Percentiles rank a stretch among this genome's conserved stretches.
phyloP scores from a whole-genome alignment of 1,140 invertebrate species.

The Mizuhopecten yessoensis region DNA sequence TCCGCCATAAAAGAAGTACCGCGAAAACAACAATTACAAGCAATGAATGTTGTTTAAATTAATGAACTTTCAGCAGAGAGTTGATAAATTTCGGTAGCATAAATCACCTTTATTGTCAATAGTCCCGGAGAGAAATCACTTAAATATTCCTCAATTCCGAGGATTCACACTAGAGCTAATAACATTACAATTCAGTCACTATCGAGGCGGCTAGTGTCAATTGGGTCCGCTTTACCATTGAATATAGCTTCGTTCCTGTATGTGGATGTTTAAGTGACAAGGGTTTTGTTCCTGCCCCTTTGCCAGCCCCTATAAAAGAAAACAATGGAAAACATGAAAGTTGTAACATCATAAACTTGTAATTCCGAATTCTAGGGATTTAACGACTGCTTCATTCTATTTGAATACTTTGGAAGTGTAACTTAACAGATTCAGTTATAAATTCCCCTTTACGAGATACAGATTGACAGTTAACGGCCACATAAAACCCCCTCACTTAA shows the following conservation, averaged over 20 bases:
- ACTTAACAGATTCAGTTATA: slow-evolving; percentile 20
- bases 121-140: slow-evolving; percentile 36
- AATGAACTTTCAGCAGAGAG: slow-evolving; percentile 32
- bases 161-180: slow-evolving; percentile 11
- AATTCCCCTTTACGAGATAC: background rate
- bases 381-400: background rate
- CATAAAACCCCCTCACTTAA: background rate
- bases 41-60: slow-evolving; percentile 14
- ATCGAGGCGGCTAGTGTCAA: background rate
- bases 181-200: background rate
- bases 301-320: background rate
- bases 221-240: background rate
- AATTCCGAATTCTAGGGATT: background rate
- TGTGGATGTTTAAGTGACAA: background rate
- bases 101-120: slow-evolving; percentile 39
- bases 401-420: background rate
- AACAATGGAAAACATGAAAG: background rate
- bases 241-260: background rate
- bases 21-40: background rate
- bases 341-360: background rate
- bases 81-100: slow-evolving; percentile 39
- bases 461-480: background rate
- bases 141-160: background rate
- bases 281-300: background rate
- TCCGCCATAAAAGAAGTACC: background rate